A percentile compares a stretch with the other conserved stretches of the same genome.
phyloP scores from a whole-genome alignment of 2,113 vertebrate species.

The Psettodes erumei region DNA sequence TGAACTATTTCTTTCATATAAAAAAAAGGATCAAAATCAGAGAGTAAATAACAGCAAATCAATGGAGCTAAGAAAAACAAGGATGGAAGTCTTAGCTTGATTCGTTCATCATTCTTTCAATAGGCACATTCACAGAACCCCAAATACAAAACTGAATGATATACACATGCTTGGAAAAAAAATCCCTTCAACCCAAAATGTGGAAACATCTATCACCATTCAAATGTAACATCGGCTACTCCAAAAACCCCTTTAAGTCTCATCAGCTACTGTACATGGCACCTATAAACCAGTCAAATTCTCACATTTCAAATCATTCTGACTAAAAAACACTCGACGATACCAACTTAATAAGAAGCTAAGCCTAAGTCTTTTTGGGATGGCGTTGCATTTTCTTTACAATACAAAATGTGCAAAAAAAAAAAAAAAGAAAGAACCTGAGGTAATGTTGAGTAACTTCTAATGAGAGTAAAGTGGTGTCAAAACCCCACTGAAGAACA shows the following conservation, averaged over 20 bases:
- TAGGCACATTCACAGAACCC: constrained; percentile 36
- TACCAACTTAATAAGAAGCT: background rate
- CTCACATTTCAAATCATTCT: constrained; percentile 31
- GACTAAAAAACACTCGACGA: background rate
- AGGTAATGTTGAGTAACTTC: constrained; percentile 37
- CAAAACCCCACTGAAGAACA: background rate
- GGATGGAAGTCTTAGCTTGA: background rate
- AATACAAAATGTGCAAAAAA: constrained; percentile 38
- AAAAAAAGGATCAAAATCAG: background rate
- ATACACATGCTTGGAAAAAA: constrained; percentile 49
- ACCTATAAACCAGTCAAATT: background rate
- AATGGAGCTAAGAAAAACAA: background rate
- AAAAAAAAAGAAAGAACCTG: constrained; percentile 1
- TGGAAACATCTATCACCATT: background rate
- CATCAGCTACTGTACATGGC: background rate
- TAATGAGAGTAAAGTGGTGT: background rate
- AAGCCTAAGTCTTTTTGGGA: background rate
- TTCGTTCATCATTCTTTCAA: constrained; percentile 6
- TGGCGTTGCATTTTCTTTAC: constrained; percentile 9
- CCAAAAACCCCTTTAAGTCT: background rate
- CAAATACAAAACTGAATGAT: constrained; percentile 28
- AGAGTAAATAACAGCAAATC: background rate
- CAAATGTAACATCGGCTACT: constrained; percentile 19
- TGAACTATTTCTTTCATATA: constrained; percentile 4
- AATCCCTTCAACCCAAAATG: constrained; percentile 24